These are phyloP conservation scores for Diadegma fenestrale DNA, from an alignment of 2,888 invertebrate genomes.

Conservation along the genomic window DNA sequence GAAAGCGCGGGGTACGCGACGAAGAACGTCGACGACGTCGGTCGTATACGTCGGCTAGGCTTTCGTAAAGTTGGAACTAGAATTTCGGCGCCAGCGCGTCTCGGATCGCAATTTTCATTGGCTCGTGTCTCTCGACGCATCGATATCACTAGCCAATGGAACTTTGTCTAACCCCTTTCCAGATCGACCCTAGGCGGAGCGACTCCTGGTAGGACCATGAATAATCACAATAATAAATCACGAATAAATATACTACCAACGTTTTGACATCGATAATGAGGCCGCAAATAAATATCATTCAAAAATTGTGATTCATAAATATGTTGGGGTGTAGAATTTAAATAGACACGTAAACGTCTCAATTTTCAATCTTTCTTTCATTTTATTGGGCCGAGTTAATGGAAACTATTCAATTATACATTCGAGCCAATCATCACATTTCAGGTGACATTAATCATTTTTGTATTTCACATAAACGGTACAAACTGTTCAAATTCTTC, in stretches of 20 bases:
- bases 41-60: slow-evolving; percentile 85
- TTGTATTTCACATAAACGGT: not conserved
- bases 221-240: slow-evolving; percentile 71
- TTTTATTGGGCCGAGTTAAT: not conserved
- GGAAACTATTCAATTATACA: not conserved
- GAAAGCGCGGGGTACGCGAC: slow-evolving; percentile 83
- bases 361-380: not conserved
- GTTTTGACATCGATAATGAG: slow-evolving; percentile 65
- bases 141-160: slow-evolving; percentile 85
- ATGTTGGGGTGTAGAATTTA: not conserved
- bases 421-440: not conserved
- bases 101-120: slow-evolving; percentile 76
- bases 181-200: slow-evolving; percentile 83
- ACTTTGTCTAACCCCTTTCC: slow-evolving; percentile 75
- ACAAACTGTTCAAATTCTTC: not conserved
- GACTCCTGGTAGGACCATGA: slow-evolving; percentile 68
- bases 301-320: slow-evolving; percentile 45
- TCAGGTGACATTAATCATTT: not conserved
- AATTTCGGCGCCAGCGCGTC: slow-evolving; percentile 85
- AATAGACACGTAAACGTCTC: not conserved
- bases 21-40: slow-evolving; percentile 86
- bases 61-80: slow-evolving; percentile 71
- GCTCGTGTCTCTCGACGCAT: slow-evolving; percentile 84
- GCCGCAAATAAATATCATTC: slow-evolving; percentile 28
- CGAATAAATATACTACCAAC: slow-evolving; percentile 62